A percentile compares a stretch with the other conserved stretches of the same genome.
Evolutionary conservation across 2,113 vertebrate species (phyloP).

Genomic region (Siniperca knerii): DNA sequence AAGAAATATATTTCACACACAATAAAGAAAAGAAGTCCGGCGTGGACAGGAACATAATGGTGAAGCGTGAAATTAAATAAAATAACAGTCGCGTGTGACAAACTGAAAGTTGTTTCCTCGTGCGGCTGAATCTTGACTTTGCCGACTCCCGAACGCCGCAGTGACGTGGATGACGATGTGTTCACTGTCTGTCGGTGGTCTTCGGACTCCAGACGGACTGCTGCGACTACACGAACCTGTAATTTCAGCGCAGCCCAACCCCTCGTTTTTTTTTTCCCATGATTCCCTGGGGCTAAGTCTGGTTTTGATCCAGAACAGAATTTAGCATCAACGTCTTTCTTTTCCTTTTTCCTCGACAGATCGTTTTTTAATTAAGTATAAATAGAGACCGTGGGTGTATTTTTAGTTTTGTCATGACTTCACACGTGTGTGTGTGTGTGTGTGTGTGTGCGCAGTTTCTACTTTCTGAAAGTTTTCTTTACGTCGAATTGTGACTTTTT

Average conservation of each 20-base stretch:
- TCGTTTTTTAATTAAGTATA: conserved; percentile 57
- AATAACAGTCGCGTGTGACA: too few species aligned
- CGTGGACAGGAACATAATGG: too few species aligned
- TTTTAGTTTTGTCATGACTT: not conserved
- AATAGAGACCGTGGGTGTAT: conserved; percentile 34
- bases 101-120: too few species aligned
- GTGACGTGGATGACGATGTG: not conserved
- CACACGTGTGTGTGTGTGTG: too few species aligned
- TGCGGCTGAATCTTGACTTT: too few species aligned
- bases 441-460: too few species aligned
- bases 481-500: too few species aligned
- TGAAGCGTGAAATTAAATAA: too few species aligned
- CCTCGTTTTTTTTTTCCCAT: conserved; percentile 51
- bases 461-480: too few species aligned
- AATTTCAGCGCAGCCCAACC: conserved; percentile 58
- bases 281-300: conserved; percentile 50
- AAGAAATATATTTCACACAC: too few species aligned
- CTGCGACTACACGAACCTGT: conserved; percentile 59
- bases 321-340: conserved; percentile 27
- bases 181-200: conserved; percentile 20
- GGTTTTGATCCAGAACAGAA: conserved; percentile 52
- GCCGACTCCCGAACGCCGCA: too few species aligned
- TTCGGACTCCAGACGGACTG: conserved; percentile 56
- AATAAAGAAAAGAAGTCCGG: too few species aligned
- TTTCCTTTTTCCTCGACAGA: conserved; percentile 14